These are phyloP conservation scores for Orchesella flavescens DNA, from an alignment of 2,888 invertebrate species.

Conservation along the genomic window DNA sequence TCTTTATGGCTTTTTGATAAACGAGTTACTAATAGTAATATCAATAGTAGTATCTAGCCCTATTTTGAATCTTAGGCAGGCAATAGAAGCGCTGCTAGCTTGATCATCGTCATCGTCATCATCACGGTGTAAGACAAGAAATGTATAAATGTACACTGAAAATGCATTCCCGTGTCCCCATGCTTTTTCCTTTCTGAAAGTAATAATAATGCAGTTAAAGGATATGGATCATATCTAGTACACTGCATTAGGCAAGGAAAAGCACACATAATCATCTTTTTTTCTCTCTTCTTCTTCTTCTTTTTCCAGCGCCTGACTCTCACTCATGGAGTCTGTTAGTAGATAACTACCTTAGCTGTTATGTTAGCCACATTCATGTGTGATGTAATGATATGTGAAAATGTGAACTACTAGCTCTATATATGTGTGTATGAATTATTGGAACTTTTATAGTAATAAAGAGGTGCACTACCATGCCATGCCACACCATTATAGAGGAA, in stretches of 20 bases:
- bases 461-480: background rate
- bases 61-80: background rate
- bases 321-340: background rate
- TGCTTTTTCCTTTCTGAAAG: constrained; percentile 16
- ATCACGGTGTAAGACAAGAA: background rate
- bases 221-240: constrained; percentile 12
- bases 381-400: constrained; percentile 2
- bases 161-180: background rate
- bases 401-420: background rate
- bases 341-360: constrained; percentile 12
- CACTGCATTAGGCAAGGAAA: constrained; percentile 39
- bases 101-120: too few species aligned
- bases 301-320: constrained; percentile 8
- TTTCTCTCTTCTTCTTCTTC: too few species aligned
- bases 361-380: constrained; percentile 17
- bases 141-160: background rate
- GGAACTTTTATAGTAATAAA: constrained; percentile 10
- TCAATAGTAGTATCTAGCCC: constrained; percentile 37
- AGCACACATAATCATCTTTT: constrained; percentile 26
- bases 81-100: too few species aligned
- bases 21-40: constrained; percentile 66
- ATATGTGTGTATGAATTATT: constrained; percentile 18
- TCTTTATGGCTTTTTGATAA: constrained; percentile 70
- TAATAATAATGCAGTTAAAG: background rate
- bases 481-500: background rate